phyloP scores from a whole-genome alignment of 2,113 vertebrate species.

The Quiscalus mexicanus region DNA sequence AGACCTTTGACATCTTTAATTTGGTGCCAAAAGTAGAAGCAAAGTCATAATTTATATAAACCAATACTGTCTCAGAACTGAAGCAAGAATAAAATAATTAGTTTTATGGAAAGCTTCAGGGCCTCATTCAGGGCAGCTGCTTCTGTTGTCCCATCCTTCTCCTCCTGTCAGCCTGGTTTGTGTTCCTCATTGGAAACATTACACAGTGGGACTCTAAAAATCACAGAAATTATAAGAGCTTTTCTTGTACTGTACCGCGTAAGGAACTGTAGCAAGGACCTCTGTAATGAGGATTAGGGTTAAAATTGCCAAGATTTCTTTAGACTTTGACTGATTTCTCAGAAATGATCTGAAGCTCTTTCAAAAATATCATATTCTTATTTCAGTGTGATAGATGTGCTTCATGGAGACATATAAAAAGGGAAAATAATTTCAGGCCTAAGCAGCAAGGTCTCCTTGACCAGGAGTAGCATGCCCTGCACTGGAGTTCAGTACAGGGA shows the following conservation, averaged over 20 bases:
- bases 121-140: background rate
- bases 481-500: background rate
- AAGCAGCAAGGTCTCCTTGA: background rate
- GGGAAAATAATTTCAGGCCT: background rate
- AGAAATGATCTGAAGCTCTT: background rate
- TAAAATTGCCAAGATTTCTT: background rate
- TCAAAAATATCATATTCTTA: background rate
- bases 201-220: background rate
- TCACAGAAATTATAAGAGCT: background rate
- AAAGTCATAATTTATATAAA: background rate
- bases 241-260: rapidly evolving
- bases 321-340: background rate
- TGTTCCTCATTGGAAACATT: background rate
- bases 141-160: background rate
- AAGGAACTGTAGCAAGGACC: background rate
- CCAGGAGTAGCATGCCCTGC: background rate
- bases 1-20: background rate
- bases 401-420: background rate
- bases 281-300: background rate
- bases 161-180: background rate
- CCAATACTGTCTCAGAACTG: background rate
- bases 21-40: background rate
- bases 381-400: background rate
- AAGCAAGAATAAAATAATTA: background rate
- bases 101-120: background rate